These are phyloP conservation scores for Eupsilia transversa DNA, from an alignment of 2,888 invertebrate genomes.

Conservation along the genomic window DNA sequence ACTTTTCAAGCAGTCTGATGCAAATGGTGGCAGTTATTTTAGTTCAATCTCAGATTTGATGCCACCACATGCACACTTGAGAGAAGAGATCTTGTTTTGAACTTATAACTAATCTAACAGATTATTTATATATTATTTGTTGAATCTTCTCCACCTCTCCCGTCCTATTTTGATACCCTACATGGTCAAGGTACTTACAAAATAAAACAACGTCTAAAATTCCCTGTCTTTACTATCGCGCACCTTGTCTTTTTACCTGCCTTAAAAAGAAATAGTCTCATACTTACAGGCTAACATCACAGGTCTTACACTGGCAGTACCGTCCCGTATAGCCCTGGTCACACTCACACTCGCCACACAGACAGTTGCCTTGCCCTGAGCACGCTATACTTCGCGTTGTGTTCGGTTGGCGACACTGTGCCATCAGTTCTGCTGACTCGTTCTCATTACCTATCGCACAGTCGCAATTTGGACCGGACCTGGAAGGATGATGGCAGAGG, in stretches of 20 bases:
- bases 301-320: constrained; percentile 92
- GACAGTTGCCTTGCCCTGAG: constrained; percentile 94
- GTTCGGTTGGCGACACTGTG: constrained; percentile 83
- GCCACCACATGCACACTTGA: background rate
- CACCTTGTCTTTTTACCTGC: background rate
- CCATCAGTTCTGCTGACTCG: constrained; percentile 82
- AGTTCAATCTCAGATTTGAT: background rate
- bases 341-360: constrained; percentile 94
- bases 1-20: background rate
- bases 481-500: constrained; percentile 58
- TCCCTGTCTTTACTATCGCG: too few species aligned
- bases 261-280: background rate
- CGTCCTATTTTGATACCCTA: background rate
- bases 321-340: constrained; percentile 90
- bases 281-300: constrained; percentile 87
- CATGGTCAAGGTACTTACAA: background rate
- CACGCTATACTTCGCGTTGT: constrained; percentile 86
- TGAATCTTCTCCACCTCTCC: background rate
- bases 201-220: background rate
- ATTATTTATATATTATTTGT: background rate
- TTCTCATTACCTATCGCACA: constrained; percentile 87
- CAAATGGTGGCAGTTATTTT: background rate
- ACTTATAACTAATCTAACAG: too few species aligned
- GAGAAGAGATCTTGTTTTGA: background rate
- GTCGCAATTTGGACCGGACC: constrained; percentile 90